These are phyloP conservation scores for Phanerotoma sp. DNA, from an alignment of 2,888 invertebrate genomes.

Conservation along the genomic window DNA sequence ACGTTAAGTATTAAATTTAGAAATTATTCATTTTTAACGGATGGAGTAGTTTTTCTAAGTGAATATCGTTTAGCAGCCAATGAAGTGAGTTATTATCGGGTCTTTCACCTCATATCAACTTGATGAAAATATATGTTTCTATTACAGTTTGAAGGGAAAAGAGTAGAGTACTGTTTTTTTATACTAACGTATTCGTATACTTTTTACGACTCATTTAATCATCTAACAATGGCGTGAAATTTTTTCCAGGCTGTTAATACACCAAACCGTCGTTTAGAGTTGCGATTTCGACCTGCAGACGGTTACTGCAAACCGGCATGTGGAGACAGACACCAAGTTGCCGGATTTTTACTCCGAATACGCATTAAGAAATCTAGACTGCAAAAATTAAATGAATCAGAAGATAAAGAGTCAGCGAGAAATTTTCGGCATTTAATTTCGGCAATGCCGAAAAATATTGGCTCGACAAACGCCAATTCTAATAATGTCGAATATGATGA, in stretches of 20 bases:
- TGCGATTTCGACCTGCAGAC: slow-evolving; percentile 80
- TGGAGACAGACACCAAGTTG: slow-evolving; percentile 68
- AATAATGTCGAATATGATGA: too few species aligned
- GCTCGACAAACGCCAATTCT: too few species aligned
- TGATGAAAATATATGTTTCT: too few species aligned
- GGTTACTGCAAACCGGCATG: slow-evolving; percentile 75
- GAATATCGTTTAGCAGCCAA: too few species aligned
- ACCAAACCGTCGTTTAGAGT: slow-evolving; percentile 67
- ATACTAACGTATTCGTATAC: background rate
- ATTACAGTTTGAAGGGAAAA: too few species aligned
- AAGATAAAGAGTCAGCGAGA: background rate
- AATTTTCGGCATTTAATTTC: slow-evolving; percentile 5
- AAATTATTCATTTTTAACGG: too few species aligned
- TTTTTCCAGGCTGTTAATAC: slow-evolving; percentile 59
- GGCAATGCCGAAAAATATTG: too few species aligned
- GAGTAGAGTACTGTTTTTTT: background rate
- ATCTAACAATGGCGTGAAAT: too few species aligned
- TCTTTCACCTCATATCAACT: too few species aligned
- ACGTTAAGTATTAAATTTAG: too few species aligned
- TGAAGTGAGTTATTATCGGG: too few species aligned
- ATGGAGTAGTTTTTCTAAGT: too few species aligned
- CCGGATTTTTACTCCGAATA: slow-evolving; percentile 75
- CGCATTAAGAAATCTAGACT: slow-evolving; percentile 62
- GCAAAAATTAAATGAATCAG: slow-evolving; percentile 20
- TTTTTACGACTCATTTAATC: slow-evolving; percentile 17